Evolutionary conservation across 1,140 invertebrate genomes (phyloP), one percentile per base, ranked within the genome.

Genomic region (Diabrotica undecimpunctata): DNA sequence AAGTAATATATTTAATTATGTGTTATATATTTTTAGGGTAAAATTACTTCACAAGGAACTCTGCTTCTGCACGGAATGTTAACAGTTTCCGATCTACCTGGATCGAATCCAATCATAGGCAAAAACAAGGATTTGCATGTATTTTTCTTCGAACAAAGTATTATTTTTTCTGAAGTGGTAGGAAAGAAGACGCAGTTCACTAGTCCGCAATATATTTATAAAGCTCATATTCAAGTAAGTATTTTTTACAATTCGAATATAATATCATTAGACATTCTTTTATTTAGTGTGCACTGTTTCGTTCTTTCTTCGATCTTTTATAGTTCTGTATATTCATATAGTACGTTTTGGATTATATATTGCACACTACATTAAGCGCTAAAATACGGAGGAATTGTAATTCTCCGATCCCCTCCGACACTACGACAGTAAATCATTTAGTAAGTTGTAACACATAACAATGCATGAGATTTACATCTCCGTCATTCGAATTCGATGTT

Each of bases 71-170:
- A 97, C 78, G 97, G 96, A 61, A 87, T 89, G 46, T 80, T 99
- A 58, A 79, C 86, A 41, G 96, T 97, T 69, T 83, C 88, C 13
- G 96, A 96, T 74, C 82, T 87, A 6, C 83, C 83, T 14, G 80
- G 82, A 61, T 74, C 82, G 66, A 82, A 79, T 72, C 74, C 82
- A 72, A 80, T 81, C 63, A 82, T 84, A 46, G 86, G 87, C 64
- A 90, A 89, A 78, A 86, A 86, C 54, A 94, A 94, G 74, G 96
- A 99, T 72, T 84, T 96, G 71, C 92, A 97, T 79, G 94, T 99
- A 36, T 99, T 99, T 82, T 85, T 99, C 6, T 99, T 99, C 79
- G 96, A 99, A 79, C 97, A 99, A 82, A 96, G 92, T 74, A 93
- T 98, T 67, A 97, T 98, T 72, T 96, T 98, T 78, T 96, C 95